A percentile compares a stretch with the other conserved stretches of the same genome.
These are phyloP conservation scores for Ips nitidus DNA, from an alignment of 1,140 invertebrate species.

Conservation along the genomic window DNA sequence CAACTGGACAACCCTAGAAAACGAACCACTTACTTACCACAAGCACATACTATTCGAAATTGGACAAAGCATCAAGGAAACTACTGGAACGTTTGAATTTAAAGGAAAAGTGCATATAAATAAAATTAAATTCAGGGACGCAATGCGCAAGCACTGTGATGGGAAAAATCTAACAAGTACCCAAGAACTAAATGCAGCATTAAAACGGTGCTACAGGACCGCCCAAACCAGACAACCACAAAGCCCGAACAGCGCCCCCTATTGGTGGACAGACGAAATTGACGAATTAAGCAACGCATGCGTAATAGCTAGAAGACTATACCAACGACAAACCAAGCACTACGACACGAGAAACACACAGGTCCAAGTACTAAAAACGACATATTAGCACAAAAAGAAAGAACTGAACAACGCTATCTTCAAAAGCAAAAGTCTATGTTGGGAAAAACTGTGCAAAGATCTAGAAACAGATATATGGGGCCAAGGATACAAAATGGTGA, in stretches of 20 bases:
- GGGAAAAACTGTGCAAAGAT: conserved; percentile 34
- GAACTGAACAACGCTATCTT: conserved; percentile 32
- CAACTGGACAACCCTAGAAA: conserved; percentile 3
- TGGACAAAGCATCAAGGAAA: not conserved
- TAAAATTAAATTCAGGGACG: not conserved
- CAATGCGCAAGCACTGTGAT: not conserved
- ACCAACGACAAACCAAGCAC: not conserved
- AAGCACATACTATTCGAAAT: conserved; percentile 13
- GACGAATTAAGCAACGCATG: not conserved
- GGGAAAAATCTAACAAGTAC: not conserved
- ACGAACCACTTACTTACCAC: conserved; percentile 1
- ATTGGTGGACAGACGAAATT: conserved; percentile 12
- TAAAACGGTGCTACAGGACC: not conserved
- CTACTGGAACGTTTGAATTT: not conserved
- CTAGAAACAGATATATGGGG: conserved; percentile 43
- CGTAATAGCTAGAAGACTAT: not conserved
- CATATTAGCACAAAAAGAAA: conserved; percentile 16
- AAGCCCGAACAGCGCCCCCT: not conserved
- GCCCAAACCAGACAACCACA: not conserved
- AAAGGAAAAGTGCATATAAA: not conserved
- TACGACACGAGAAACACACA: not conserved
- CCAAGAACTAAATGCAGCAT: not conserved
- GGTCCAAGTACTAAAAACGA: not conserved
- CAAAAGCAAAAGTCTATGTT: conserved; percentile 29
- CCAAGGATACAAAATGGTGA: conserved; percentile 42